Base-by-base conservation (phyloP, 2,113 vertebrate genomes). In the Otolemur garnettii region DNA sequence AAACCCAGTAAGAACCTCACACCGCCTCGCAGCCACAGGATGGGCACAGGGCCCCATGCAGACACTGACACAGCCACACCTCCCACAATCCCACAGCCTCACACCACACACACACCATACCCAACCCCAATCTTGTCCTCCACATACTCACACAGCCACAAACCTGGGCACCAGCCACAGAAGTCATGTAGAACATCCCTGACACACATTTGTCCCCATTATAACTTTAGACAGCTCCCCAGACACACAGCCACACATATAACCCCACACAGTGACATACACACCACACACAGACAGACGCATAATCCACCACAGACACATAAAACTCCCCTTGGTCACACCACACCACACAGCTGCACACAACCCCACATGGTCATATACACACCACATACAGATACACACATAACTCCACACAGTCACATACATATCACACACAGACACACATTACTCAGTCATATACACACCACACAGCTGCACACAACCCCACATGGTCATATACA, bases 101-200 rank as follows among this genome's bases (percentile, higher is more conserved):
- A 69, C 28, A 1, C 30, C 17, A 2, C 14, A 13, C 38, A 53
- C n/a, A 35, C 60, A 1, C n/a, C 55, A 55, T 4, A 35, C 71
- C 33, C 24, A 38, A 18, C 57, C 81, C 62, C 42, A 0, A 50
- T n/a, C 87, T 42, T 28, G 33, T 17, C 72, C 80, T 26, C 22
- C 35, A 30, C 50, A 80, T 1, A 59, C 60, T 12, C 60, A 1
- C 30, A 38, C 13, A 8, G 82, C 26, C 8, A 18, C 60, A 53
- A 14, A 59, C 38, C 77, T 0, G 9, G 4, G 14, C 60, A 66
- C 10, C 0, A 6, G 3, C 15, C 53, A 68, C 7, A 0, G 3
- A 2, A 15, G 35, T 22, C 28, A 1, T 11, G 14, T 26, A 60
- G 4, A 81, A 3, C 57, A 24, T 12, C 21, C 22, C n/a, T 4